Base-by-base conservation (phyloP, 2,888 invertebrate genomes). In the Agrochola circellaris region DNA sequence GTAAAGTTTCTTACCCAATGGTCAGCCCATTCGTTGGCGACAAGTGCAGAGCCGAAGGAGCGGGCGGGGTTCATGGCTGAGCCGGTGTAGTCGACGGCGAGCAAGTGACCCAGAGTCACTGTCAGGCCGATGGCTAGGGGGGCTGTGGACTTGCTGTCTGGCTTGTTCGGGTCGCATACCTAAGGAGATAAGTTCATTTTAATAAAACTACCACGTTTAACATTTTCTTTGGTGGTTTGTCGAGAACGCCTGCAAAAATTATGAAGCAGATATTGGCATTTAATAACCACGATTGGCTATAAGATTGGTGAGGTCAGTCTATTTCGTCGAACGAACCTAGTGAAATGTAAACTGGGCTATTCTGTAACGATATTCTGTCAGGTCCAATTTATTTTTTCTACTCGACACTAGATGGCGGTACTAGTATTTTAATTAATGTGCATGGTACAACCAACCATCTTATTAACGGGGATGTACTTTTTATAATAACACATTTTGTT, bases 11-110 rank as follows among this genome's bases (percentile, higher is more conserved):
- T 97, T 96, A 99, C 98, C 99, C 99, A 99, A 90, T 99, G 99
- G 88, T 98, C 94, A 7, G 95, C 94, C 98, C 98, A 99, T 51
- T 95, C 94, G 81, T 97, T 97, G 85, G 97, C 97, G 77, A 99
- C 97, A 42, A 99, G 97, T 4, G 99, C 98, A 0, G 99, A 98
- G 78, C 99, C 99, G 91, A 99, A 97, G 79, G 98, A 98, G 82
- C 99, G 97, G 0, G 99, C 99, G 0, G 99, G 99, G 96, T 99
- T 99, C 99, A 99, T 99, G 89, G 99, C 98, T 60, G 99, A 97
- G 65, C 99, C 99, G 17, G 99, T 99, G 91, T 97, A 97, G 95
- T 98, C 98, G 91, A 99, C 98, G 23, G 98, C 98, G 75, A 98
- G 97, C 87, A 99, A 96, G 93, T 99, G 99, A 11, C 99, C 98